Percentiles rank a stretch among this genome's conserved stretches.
Evolutionary conservation across 2,888 invertebrate species (phyloP).

Genomic region (Drosophila cracens): DNA sequence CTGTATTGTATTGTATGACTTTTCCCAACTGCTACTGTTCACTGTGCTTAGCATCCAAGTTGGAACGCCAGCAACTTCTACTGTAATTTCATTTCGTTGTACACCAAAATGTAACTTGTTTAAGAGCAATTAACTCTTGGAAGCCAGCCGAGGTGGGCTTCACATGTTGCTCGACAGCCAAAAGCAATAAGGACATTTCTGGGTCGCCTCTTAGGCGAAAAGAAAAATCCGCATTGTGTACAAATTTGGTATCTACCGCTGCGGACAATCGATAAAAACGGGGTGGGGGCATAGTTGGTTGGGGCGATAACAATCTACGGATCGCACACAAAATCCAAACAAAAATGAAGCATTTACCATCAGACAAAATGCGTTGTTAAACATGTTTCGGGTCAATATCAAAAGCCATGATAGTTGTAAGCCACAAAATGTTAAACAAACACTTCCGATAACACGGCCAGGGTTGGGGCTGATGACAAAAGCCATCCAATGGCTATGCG

Average conservation of each 20-base stretch:
- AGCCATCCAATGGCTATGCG: constrained; percentile 54
- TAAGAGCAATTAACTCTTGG: constrained; percentile 54
- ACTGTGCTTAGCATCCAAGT: background rate
- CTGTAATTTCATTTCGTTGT: constrained; percentile 45
- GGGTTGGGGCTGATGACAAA: constrained; percentile 40
- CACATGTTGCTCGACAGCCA: constrained; percentile 36
- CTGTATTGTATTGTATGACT: constrained; percentile 2
- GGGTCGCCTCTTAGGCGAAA: constrained; percentile 9
- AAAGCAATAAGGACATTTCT: background rate
- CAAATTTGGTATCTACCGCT: constrained; percentile 62
- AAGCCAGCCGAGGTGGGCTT: constrained; percentile 10
- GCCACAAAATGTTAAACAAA: constrained; percentile 78
- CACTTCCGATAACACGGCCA: constrained; percentile 36
- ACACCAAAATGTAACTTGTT: constrained; percentile 16
- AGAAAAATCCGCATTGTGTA: constrained; percentile 54
- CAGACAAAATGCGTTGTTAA: constrained; percentile 72
- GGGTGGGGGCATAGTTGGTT: background rate
- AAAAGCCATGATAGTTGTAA: constrained; percentile 81
- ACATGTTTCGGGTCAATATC: constrained; percentile 81
- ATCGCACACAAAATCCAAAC: constrained; percentile 36
- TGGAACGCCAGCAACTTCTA: background rate
- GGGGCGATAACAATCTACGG: constrained; percentile 20
- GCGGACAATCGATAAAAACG: constrained; percentile 33
- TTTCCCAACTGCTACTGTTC: background rate
- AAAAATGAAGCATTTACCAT: constrained; percentile 57